These are phyloP conservation scores for Ephydatia muelleri DNA, from an alignment of 37 sponge, comb jelly and placozoan genomes.

Conservation along the genomic window DNA sequence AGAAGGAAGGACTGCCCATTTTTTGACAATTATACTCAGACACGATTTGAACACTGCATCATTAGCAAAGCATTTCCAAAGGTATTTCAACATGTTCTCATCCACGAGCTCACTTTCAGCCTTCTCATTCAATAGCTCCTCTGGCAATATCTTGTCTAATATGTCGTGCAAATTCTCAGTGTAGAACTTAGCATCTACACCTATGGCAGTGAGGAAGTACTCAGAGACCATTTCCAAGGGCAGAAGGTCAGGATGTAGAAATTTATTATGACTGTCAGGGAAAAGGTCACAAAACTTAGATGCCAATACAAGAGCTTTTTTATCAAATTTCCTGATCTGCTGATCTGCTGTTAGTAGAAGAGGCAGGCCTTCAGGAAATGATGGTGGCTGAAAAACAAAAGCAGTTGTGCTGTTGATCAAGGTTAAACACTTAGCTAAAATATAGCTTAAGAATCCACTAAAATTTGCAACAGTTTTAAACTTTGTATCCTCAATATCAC, in stretches of 20 bases:
- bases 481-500: slow-evolving; percentile 25
- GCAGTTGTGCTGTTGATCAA: background rate
- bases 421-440: background rate
- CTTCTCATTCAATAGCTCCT: background rate
- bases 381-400: background rate
- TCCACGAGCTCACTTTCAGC: background rate
- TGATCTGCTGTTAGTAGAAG: slow-evolving; percentile 43
- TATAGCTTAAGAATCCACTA: slow-evolving; percentile 9
- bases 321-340: slow-evolving; percentile 16
- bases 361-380: slow-evolving; percentile 28
- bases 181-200: background rate
- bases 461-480: slow-evolving; percentile 27
- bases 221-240: background rate
- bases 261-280: slow-evolving; percentile 4
- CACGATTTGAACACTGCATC: background rate
- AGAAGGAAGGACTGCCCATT: slow-evolving; percentile 6
- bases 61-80: slow-evolving; percentile 9
- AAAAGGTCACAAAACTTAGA: slow-evolving; percentile 4
- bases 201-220: background rate
- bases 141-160: background rate
- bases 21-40: background rate
- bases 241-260: slow-evolving; percentile 46
- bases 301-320: background rate
- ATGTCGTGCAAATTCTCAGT: background rate
- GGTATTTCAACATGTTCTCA: background rate